Conservation (phyloP, 2,797 vertebrate species). For the Microcaecilia unicolor region DNA sequence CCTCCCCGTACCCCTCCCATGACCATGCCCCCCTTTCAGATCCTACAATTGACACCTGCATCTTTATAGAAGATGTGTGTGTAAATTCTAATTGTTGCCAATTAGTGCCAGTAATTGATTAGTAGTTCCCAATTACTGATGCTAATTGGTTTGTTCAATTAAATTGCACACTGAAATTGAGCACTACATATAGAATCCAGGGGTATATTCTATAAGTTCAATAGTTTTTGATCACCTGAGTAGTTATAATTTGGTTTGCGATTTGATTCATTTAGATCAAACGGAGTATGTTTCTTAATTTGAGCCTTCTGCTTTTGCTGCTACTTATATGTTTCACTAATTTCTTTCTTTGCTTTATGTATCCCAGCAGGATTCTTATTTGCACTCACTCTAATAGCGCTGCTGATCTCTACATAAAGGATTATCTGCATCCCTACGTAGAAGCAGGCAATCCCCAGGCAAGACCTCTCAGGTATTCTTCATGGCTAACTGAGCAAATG, state of each 20-base stretch:
- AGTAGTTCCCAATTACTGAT: too few species aligned
- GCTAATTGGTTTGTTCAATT: too few species aligned
- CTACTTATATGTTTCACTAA: conserved; percentile 66
- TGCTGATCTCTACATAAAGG: conserved; percentile 99
- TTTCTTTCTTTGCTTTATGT: conserved; percentile 68
- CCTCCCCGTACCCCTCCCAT: too few species aligned
- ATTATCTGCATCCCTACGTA: conserved; percentile 98
- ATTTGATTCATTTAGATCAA: conserved; percentile 21
- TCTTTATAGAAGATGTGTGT: too few species aligned
- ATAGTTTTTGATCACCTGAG: too few species aligned
- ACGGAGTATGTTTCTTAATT: conserved; percentile 42
- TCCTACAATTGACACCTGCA: too few species aligned
- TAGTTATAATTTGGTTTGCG: conserved; percentile 4
- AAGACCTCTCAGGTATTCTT: conserved; percentile 94
- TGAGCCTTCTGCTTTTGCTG: conserved; percentile 59
- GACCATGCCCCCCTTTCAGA: too few species aligned
- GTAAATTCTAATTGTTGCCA: too few species aligned
- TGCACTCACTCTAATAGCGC: conserved; percentile 99
- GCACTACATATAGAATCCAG: too few species aligned
- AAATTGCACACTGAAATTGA: too few species aligned
- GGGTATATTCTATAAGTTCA: too few species aligned
- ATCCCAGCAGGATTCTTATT: conserved; percentile 90
- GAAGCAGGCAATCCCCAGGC: conserved; percentile 96
- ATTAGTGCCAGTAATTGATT: too few species aligned
- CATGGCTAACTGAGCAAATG: conserved; percentile 62